Evolutionary conservation across 1,140 invertebrate species (phyloP), one percentile per base, ranked within the genome.

Genomic region (Gerris buenoi): DNA sequence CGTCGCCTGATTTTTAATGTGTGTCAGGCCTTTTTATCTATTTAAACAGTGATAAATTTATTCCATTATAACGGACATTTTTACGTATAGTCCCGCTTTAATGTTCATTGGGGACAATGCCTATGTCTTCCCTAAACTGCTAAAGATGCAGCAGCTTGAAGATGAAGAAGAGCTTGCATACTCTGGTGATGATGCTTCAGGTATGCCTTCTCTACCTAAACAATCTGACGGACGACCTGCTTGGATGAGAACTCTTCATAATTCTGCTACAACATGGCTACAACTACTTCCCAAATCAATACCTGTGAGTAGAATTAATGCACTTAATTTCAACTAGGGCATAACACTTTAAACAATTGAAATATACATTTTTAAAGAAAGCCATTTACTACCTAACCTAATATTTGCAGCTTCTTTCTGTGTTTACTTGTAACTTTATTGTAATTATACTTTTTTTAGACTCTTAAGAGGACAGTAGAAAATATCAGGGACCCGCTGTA

Each of bases 401-500:
- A n/a, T n/a, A n/a, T n/a, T n/a, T n/a, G n/a, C n/a, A n/a, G n/a
- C n/a, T n/a, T n/a, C n/a, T n/a, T n/a, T n/a, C n/a, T n/a, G n/a
- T n/a, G n/a, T n/a, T n/a, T n/a, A n/a, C n/a, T n/a, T n/a, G 80
- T 46, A 18, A 46, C 33, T 10, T 46, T 46, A 46, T 46, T 46
- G 18, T 46, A 10, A 46, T 46, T 46, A 10, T 46, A 10, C 1
- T 1, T 27, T 68, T 79, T 85, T 66, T 76, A 86, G 75, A 90
- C 86, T 46, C 78, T 99, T 26, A 88, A 86, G 71, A 84, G 95
- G 67, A 96, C 95, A 0, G 90, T 93, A 1, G 94, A 97, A 74
- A 97, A 97, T 76, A 97, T 97, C 72, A 96, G 96, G 78, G 95
- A 97, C 82, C 95, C 95, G 1, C 77, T 97, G 70, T 98, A 96